phyloP scores from a whole-genome alignment of 1,140 invertebrate genomes.

The Contarinia nasturtii region DNA sequence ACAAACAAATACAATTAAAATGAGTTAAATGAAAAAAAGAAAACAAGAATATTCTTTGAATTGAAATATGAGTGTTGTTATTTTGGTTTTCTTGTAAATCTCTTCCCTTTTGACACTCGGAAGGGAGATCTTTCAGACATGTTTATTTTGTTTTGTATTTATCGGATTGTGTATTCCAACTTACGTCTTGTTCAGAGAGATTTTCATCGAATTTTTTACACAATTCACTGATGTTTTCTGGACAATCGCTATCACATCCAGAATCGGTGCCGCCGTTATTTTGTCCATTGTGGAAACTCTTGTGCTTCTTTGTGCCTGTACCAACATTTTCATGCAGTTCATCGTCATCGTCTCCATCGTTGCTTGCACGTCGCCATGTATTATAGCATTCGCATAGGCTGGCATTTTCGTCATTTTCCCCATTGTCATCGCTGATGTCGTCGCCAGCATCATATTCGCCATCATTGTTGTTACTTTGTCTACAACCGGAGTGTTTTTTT shows the following conservation, averaged over 20 bases:
- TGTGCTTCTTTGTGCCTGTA: neutral
- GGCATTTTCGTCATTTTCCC: neutral
- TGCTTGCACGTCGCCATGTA: neutral
- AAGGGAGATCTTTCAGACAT: too few relatives aligned
- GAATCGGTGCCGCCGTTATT: conserved; percentile 22
- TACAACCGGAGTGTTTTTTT: too few relatives aligned
- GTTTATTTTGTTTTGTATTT: too few relatives aligned
- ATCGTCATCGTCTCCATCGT: neutral
- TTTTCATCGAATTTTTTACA: conserved; percentile 24
- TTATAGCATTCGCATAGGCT: neutral
- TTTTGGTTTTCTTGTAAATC: too few relatives aligned
- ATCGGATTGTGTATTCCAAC: neutral
- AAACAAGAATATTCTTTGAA: too few relatives aligned
- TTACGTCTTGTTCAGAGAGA: conserved; percentile 6
- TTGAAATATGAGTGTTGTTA: too few relatives aligned
- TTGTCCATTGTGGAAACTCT: neutral
- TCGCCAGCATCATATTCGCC: too few relatives aligned
- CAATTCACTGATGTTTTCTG: conserved; percentile 15
- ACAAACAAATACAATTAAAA: too few relatives aligned
- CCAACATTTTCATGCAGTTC: neutral
- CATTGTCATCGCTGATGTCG: too few relatives aligned
- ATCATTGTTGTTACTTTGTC: too few relatives aligned
- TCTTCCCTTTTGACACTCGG: too few relatives aligned
- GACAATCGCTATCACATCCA: conserved; percentile 36
- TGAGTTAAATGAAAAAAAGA: too few relatives aligned